Evolutionary conservation across 2,888 invertebrate species (phyloP), one percentile per base, ranked within the genome.

Genomic region (Saturnia japonica): DNA sequence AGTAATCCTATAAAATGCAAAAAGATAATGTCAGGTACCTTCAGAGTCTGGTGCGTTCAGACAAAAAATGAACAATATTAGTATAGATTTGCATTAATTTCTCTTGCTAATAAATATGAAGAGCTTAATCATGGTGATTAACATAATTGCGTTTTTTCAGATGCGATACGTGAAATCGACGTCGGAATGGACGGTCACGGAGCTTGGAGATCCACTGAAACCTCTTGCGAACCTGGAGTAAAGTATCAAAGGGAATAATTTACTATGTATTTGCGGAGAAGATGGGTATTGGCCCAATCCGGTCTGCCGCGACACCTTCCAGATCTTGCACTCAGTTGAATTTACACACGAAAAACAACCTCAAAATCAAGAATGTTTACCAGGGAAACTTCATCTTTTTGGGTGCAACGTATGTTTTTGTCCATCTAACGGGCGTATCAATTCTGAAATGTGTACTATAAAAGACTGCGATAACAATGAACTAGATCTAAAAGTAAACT

Each of bases 161-260:
- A 93, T 79, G 86, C 89, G 1, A 88, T 93, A 40, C 77, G 73
- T 73, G 86, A 89, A 0, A 79, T 90, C 68, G 76, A 90, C 45
- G 86, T 90, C 1, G 93, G 93, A 9, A 93, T 93, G 90, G 86
- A 90, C 78, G 92, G 92, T 0, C 88, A 81, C 12, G 93, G 93
- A 0, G 75, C 72, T 0, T 93, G 93, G 93, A 83, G 93, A 7
- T 77, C 87, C 0, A 73, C 67, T 1, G 68, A 74, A 0, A 75
- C 77, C 0, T 76, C 85, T 0, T 93, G 93, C 73, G 78, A 85
- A 47, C 84, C 92, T 28, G 85, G 87, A 3, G 85, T 90, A 0
- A 84, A 85, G 51, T 93, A 93, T 72, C 78, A 75, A 19, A 83
- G 88, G 40, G 79, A 74, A n/a, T 0, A 78, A 79, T 0, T 73